Evolutionary conservation across 2,113 vertebrate genomes (phyloP), one percentile per base, ranked within the genome.

Genomic region (Rhynchopsitta pachyrhyncha): DNA sequence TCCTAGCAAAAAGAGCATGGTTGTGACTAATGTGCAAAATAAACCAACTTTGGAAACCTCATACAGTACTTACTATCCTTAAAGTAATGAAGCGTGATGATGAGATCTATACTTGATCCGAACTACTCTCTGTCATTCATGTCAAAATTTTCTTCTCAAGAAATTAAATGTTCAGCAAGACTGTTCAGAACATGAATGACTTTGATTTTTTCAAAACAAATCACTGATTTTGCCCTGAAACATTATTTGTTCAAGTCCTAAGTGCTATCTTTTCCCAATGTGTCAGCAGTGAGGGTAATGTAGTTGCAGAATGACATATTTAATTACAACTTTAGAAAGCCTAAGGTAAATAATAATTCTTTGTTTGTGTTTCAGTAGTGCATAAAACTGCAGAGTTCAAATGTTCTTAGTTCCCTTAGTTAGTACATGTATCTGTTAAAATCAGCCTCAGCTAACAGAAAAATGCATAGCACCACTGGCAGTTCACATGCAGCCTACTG

Each of bases 21-120:
- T 95, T 94, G 83, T 97, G 94, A 96, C 86, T 97, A 97, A 97
- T 95, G 74, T 86, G 76, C 64, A 95, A 95, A 97, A 95, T 93
- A 97, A 97, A 88, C 88, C 79, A 96, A 62, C 92, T 97, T 74
- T 91, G 75, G 89, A 90, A 97, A 90, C 50, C 84, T 88, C 83
- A 87, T 63, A 52, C 47, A 95, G 77, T 92, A 94, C 82, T 92
- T 89, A 85, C 82, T 86, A 85, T 52, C 42, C 70, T 89, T 96
- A 82, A 95, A 92, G 89, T 97, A 96, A 97, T 94, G 95, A 90
- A 94, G 95, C 90, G 69, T 90, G 70, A 60, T 96, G 73, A 93
- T 90, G 68, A 94, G 50, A 70, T 88, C 76, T 92, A 17, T 59
- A 39, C 74, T 90, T 86, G 88, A 93, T 87, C 68, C 66, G 87